A percentile compares a stretch with the other conserved stretches of the same genome.
Evolutionary conservation across 2,113 vertebrate species (phyloP).

Genomic region (Psilopogon haemacephalus): DNA sequence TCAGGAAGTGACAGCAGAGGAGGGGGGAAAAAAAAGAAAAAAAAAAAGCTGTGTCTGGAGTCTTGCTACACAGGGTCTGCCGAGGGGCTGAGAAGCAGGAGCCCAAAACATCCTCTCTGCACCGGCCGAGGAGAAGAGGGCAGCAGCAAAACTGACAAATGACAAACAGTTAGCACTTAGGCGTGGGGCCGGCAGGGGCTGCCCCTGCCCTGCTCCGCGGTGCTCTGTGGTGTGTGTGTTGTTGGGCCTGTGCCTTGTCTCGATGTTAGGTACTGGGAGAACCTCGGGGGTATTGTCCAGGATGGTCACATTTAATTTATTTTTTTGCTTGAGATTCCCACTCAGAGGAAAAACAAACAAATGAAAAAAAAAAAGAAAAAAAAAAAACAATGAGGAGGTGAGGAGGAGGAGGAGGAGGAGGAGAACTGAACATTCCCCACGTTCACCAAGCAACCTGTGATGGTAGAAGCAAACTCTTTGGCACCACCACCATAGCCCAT

Average conservation of each 20-base stretch:
- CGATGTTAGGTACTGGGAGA: conserved; percentile 76
- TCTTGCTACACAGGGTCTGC: conserved; percentile 36
- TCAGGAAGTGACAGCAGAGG: conserved; percentile 83
- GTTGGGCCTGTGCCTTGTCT: conserved; percentile 66
- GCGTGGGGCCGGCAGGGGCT: not conserved
- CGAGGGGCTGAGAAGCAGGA: conserved; percentile 35
- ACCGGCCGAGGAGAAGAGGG: conserved; percentile 30
- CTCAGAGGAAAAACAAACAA: conserved; percentile 23
- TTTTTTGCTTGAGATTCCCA: conserved; percentile 66
- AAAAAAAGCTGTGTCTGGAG: not conserved
- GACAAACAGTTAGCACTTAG: conserved; percentile 65
- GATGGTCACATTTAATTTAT: conserved; percentile 68
- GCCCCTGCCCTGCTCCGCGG: conserved; percentile 40
- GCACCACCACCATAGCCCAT: not conserved
- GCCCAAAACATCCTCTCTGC: not conserved
- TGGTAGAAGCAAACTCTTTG: not conserved
- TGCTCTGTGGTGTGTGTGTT: conserved; percentile 60
- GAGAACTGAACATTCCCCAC: not conserved
- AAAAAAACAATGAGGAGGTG: not conserved
- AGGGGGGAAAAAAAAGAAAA: no score
- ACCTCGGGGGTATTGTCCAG: conserved; percentile 68
- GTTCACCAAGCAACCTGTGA: conserved; percentile 7
- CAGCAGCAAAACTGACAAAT: conserved; percentile 57
- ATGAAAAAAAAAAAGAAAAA: not conserved
- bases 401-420: not conserved